phyloP scores from a whole-genome alignment of 1,140 invertebrate genomes.

The Drosophila suzukii region DNA sequence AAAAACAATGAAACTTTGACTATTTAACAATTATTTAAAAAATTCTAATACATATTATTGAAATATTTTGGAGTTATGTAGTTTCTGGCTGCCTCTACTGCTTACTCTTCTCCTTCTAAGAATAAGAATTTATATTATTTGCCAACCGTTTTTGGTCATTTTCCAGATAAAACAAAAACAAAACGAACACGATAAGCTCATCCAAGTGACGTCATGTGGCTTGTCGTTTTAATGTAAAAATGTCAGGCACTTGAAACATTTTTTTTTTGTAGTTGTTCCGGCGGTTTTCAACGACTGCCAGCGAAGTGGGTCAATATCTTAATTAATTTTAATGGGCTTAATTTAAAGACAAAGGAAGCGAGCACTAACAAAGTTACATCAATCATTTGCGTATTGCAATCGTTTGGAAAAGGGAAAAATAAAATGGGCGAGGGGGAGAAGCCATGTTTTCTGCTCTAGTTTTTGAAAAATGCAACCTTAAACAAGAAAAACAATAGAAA shows the following conservation, averaged over 20 bases:
- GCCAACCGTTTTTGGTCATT: not conserved
- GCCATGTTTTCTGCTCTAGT: conserved; percentile 22
- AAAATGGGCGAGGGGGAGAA: too few relatives aligned
- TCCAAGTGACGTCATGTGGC: conserved; percentile 31
- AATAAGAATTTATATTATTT: conserved; percentile 12
- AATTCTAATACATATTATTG: not conserved
- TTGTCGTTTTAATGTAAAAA: conserved; percentile 29
- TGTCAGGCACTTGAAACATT: conserved; percentile 34
- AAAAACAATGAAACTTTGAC: too few relatives aligned
- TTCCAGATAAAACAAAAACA: not conserved
- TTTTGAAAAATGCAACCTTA: conserved; percentile 22
- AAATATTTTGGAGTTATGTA: not conserved
- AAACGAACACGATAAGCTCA: conserved; percentile 3
- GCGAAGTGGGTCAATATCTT: conserved; percentile 57
- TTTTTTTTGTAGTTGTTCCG: conserved; percentile 12
- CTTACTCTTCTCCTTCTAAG: not conserved
- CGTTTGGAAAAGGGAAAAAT: not conserved
- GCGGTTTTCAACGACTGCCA: conserved; percentile 14
- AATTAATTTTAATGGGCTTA: conserved; percentile 65
- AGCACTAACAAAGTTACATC: conserved; percentile 43
- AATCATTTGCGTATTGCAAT: conserved; percentile 41
- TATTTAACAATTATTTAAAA: too few relatives aligned
- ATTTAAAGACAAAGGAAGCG: conserved; percentile 51
- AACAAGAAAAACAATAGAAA: not conserved
- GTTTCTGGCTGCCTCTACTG: not conserved